Conservation (phyloP, 2,113 vertebrate species). For the Aegithalos caudatus region DNA sequence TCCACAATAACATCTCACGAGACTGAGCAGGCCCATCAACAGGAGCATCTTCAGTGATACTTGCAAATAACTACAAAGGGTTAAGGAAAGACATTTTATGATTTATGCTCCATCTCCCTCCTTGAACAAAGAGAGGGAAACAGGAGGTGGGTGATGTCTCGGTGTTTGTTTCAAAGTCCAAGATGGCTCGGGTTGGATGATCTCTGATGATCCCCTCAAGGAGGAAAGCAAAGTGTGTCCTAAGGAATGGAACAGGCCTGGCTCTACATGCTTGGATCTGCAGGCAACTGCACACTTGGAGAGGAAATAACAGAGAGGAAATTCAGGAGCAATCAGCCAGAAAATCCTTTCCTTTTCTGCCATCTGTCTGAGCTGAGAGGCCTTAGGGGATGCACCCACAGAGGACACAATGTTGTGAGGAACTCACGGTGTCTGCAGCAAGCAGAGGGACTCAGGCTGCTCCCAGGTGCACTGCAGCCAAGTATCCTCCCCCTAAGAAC, state of each 20-base stretch:
- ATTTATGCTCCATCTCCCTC: background rate
- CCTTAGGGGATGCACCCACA: rapidly evolving
- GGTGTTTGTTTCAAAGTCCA: background rate
- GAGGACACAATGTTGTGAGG: rapidly evolving
- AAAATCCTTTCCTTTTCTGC: background rate
- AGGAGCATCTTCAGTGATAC: background rate
- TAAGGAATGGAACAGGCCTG: background rate
- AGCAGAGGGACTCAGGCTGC: background rate
- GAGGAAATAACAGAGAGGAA: background rate
- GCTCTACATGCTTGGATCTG: background rate
- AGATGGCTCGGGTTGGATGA: background rate
- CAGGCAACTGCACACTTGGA: background rate
- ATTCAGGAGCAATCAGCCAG: background rate
- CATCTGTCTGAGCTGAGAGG: background rate
- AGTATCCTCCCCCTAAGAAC: background rate
- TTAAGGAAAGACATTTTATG: background rate
- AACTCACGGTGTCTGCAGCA: background rate
- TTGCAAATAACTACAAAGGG: background rate
- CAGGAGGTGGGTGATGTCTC: rapidly evolving
- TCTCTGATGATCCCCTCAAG: background rate
- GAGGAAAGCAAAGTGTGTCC: background rate
- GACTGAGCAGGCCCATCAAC: background rate
- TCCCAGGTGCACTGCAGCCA: rapidly evolving
- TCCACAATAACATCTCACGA: background rate
- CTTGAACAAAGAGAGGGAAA: background rate